Conservation (phyloP, 2,888 invertebrate species). For the Drosophila maculinotata region DNA sequence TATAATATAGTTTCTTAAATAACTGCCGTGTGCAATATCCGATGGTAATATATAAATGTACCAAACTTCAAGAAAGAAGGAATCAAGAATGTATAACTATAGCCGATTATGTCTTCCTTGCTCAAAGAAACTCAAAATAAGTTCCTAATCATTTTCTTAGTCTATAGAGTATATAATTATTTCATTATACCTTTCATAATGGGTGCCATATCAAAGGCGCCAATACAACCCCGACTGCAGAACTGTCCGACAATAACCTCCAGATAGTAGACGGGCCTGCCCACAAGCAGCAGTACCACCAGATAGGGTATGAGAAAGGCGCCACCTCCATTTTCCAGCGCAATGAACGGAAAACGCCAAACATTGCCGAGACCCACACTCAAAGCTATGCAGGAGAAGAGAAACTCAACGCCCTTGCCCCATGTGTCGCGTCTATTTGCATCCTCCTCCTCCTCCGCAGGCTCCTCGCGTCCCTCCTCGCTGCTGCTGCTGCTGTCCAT, state of each 20-base stretch:
- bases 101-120: too few relatives aligned
- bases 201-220: slow-evolving; percentile 88
- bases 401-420: slow-evolving; percentile 88
- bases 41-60: too few relatives aligned
- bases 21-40: too few relatives aligned
- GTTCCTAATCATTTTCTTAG: too few relatives aligned
- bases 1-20: too few relatives aligned
- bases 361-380: slow-evolving; percentile 89
- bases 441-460: neutral
- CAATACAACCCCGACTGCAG: slow-evolving; percentile 89
- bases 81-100: too few relatives aligned
- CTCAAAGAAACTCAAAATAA: too few relatives aligned
- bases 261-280: slow-evolving; percentile 89
- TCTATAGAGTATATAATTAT: neutral
- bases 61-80: too few relatives aligned
- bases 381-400: slow-evolving; percentile 87
- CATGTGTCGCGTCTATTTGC: slow-evolving; percentile 85
- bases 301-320: slow-evolving; percentile 89
- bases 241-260: slow-evolving; percentile 91
- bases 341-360: slow-evolving; percentile 89
- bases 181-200: slow-evolving; percentile 88
- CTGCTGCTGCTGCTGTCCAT: slow-evolving; percentile 28
- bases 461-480: slow-evolving; percentile 13
- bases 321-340: slow-evolving; percentile 89
- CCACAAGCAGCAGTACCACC: slow-evolving; percentile 88